These are phyloP conservation scores for Rosalia funebris DNA, from an alignment of 2,888 invertebrate species.

Conservation along the genomic window DNA sequence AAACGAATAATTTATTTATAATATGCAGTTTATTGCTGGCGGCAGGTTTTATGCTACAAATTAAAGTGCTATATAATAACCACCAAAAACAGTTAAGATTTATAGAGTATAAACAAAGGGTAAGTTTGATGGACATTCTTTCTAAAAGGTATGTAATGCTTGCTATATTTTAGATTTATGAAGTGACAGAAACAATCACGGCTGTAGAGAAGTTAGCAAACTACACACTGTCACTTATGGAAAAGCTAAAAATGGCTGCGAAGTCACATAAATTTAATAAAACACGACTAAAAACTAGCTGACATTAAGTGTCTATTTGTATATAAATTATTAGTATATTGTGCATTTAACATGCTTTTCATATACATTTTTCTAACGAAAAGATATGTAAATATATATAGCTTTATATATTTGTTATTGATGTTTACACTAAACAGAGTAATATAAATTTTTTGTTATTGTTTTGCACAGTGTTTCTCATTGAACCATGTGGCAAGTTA, in stretches of 20 bases:
- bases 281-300: constrained; percentile 26
- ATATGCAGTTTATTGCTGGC: constrained; percentile 48
- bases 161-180: constrained; percentile 44
- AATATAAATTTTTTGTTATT: background rate
- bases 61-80: constrained; percentile 51
- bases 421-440: constrained; percentile 17
- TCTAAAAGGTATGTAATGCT: too few species aligned
- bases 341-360: constrained; percentile 13
- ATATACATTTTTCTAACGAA: constrained; percentile 21
- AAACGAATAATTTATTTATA: constrained; percentile 50
- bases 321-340: constrained; percentile 6
- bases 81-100: constrained; percentile 51
- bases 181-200: constrained; percentile 43
- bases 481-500: constrained; percentile 14
- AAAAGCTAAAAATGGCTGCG: constrained; percentile 37
- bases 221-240: constrained; percentile 41
- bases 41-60: constrained; percentile 49
- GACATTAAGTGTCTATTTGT: constrained; percentile 18
- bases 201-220: constrained; percentile 45
- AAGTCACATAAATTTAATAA: constrained; percentile 30
- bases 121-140: constrained; percentile 35
- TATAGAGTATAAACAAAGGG: constrained; percentile 48
- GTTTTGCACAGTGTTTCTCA: background rate
- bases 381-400: constrained; percentile 9
- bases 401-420: constrained; percentile 25